phyloP scores from a whole-genome alignment of 2,113 vertebrate genomes.

The Anguilla rostrata region DNA sequence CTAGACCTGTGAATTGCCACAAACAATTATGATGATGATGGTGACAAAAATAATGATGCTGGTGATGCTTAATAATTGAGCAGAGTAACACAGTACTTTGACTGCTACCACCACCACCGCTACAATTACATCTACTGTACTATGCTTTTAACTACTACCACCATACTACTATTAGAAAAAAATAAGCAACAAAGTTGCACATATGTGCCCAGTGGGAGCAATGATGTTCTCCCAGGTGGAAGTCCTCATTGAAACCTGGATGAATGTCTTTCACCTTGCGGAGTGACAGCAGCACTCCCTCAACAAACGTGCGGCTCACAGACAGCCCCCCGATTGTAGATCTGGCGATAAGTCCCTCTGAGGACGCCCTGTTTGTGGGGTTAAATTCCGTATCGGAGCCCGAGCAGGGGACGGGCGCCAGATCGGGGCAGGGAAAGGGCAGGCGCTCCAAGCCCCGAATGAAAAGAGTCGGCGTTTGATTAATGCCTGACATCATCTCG shows the following conservation, averaged over 20 bases:
- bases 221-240: background rate
- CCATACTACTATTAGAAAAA: background rate
- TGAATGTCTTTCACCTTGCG: conserved; percentile 4
- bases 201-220: background rate
- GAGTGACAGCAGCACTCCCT: conserved; percentile 18
- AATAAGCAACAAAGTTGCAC: background rate
- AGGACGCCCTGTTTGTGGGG: background rate
- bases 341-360: background rate
- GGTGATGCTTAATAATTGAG: background rate
- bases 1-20: background rate
- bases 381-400: conserved; percentile 35
- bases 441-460: conserved; percentile 47
- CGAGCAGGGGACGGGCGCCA: conserved; percentile 30
- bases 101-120: background rate
- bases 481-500: conserved; percentile 59
- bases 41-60: background rate
- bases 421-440: conserved; percentile 46
- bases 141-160: too few species aligned
- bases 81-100: background rate
- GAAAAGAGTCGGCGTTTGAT: conserved; percentile 66
- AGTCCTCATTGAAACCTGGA: background rate
- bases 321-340: background rate
- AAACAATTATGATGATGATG: background rate
- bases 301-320: background rate
- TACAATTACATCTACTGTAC: too few species aligned